phyloP scores from a whole-genome alignment of 1,140 invertebrate species.

The Galendromus occidentalis region DNA sequence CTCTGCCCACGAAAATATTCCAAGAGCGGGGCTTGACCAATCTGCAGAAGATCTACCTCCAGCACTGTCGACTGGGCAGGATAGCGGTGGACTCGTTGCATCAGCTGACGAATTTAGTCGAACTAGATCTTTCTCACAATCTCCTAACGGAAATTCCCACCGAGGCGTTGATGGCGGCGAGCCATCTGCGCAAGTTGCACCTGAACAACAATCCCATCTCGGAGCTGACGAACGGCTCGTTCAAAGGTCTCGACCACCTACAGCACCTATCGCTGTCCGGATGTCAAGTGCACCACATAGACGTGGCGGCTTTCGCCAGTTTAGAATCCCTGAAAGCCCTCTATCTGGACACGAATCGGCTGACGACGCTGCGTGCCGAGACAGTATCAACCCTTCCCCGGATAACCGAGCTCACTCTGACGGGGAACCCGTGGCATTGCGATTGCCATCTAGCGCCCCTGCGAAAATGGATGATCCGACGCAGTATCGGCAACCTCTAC shows the following conservation, averaged over 20 bases:
- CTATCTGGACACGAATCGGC: conserved; percentile 48
- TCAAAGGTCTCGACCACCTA: conserved; percentile 42
- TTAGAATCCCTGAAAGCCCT: conserved; percentile 49
- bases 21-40: conserved; percentile 53
- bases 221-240: conserved; percentile 44
- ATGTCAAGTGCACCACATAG: conserved; percentile 51
- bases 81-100: conserved; percentile 42
- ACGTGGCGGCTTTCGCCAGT: conserved; percentile 46
- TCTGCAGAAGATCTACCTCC: conserved; percentile 59
- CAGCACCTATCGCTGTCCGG: conserved; percentile 38
- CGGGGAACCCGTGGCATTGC: conserved; percentile 59
- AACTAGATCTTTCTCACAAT: conserved; percentile 55
- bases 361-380: conserved; percentile 31
- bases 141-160: conserved; percentile 43
- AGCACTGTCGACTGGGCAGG: conserved; percentile 54
- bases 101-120: conserved; percentile 31
- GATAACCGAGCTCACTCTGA: conserved; percentile 48
- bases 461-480: conserved; percentile 49
- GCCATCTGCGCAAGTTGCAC: conserved; percentile 49
- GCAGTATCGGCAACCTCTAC: conserved; percentile 47
- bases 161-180: conserved; percentile 42
- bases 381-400: conserved; percentile 40
- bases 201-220: conserved; percentile 49
- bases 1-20: conserved; percentile 57
- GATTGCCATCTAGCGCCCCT: conserved; percentile 49